Evolutionary conservation across 2,113 vertebrate genomes (phyloP).

Genomic region (Phocoena sinus): DNA sequence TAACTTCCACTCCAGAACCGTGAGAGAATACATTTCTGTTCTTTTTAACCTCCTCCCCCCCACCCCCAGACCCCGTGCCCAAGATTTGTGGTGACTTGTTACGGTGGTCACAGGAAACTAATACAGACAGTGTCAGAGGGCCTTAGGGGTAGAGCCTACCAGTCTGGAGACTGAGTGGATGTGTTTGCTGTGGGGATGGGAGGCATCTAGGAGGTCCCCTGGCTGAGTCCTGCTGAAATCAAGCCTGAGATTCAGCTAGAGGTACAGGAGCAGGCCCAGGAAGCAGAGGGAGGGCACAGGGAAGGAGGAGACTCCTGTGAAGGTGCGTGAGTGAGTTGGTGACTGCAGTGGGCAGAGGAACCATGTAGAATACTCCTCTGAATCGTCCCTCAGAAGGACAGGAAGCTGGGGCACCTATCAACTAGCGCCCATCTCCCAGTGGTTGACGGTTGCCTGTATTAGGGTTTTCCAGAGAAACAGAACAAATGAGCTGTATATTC

Average conservation of each 20-base stretch:
- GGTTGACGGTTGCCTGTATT: not conserved
- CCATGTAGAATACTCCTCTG: fast-evolving
- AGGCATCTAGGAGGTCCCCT: no score
- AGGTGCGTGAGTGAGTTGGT: not conserved
- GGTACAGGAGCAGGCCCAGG: not conserved
- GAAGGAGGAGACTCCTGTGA: not conserved
- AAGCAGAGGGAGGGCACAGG: not conserved
- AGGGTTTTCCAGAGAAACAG: not conserved
- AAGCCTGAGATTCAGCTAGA: not conserved
- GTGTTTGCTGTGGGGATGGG: not conserved
- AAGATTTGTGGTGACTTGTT: not conserved
- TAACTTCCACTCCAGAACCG: not conserved
- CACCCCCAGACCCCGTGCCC: fast-evolving
- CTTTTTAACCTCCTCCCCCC: not conserved
- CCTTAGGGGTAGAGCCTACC: not conserved
- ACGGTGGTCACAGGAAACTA: not conserved
- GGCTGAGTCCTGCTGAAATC: not conserved
- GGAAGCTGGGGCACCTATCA: not conserved
- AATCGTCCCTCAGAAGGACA: not conserved
- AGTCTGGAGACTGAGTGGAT: fast-evolving
- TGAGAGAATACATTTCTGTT: not conserved
- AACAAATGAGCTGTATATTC: not conserved
- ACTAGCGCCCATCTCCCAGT: not conserved
- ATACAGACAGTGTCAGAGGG: not conserved
- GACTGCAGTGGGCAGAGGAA: not conserved